These are phyloP conservation scores for Notechis scutatus DNA, from an alignment of 2,113 vertebrate genomes.

Conservation along the genomic window DNA sequence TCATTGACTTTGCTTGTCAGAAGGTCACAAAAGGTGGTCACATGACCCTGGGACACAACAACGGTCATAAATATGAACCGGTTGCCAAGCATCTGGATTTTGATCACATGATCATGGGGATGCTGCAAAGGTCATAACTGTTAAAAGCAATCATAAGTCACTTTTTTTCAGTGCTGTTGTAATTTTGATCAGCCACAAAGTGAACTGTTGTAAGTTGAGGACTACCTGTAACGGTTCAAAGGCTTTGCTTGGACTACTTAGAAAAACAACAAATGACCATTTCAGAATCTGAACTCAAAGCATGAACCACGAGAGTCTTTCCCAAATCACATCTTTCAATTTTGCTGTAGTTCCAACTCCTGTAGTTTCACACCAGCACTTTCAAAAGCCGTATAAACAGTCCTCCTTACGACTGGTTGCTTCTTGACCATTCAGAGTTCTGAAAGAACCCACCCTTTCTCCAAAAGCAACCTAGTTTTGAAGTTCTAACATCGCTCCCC, in stretches of 20 bases:
- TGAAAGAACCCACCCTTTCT: too few relatives aligned
- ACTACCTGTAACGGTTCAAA: constrained; percentile 12
- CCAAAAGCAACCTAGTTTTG: too few relatives aligned
- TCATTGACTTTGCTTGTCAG: not conserved
- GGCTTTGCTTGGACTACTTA: constrained; percentile 19
- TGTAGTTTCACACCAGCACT: not conserved
- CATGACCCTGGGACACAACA: not conserved
- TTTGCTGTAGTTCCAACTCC: not conserved
- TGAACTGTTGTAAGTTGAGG: not conserved
- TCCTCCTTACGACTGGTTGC: too few relatives aligned
- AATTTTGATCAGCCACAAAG: not conserved
- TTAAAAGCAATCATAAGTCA: not conserved
- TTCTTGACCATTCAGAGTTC: too few relatives aligned
- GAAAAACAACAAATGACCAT: constrained; percentile 17
- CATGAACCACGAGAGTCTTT: not conserved
- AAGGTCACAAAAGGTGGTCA: not conserved
- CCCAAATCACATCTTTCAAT: not conserved
- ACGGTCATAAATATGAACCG: not conserved
- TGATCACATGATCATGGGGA: not conserved
- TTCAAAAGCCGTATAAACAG: not conserved
- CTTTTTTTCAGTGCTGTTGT: not conserved
- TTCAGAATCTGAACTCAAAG: not conserved
- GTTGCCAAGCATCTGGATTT: not conserved
- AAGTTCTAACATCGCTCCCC: too few relatives aligned
- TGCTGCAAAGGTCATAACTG: not conserved